Base-by-base conservation (phyloP, 2,888 invertebrate genomes). In the Amiota mariae region DNA sequence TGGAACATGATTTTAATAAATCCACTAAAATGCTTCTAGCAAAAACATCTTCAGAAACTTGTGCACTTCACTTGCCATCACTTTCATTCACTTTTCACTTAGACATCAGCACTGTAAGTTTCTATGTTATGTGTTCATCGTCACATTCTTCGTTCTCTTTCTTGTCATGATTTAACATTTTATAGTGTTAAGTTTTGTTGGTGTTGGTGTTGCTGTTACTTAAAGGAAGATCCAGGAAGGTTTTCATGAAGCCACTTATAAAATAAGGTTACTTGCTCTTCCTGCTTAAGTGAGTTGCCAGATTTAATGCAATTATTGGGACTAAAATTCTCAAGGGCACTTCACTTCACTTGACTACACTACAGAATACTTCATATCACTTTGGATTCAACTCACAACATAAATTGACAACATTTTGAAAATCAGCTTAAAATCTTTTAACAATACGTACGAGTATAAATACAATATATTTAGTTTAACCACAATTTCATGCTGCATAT, bases 1-100 rank as follows among this genome's bases (percentile, higher is more conserved):
- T 63, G 63, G 36, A 63, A 63, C 63, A 24, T 36, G 63, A 63
- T 24, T 63, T 63, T 63, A 63, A 63, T 63, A 63, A 63, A 63
- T 63, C 63, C 46, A n/a, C 63, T 63, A 63, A 63, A 63, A 63
- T 63, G 63, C 63, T 63, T 24, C 63, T 63, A 36, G 63, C 66
- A 66, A 54, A 54, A 54, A 66, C 66, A 18, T 66, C 48, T 15
- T 66, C 15, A 66, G 36, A 63, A 63, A 63, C 63, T 63, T 63
- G 36, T 63, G 8, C 63, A 36, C 11, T 63, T 10, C 12, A 51
- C n/a, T 51, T 12, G 3, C 6, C 54, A 51, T 51, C 54, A n/a
- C 54, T 51, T 51, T n/a, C 12, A 6, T 51, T 51, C 54, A 51
- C 36, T 36, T 24, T 46, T 63, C 46, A 63, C 63, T 24, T 36